A percentile compares a stretch with the other conserved stretches of the same genome.
Conservation (phyloP, 1,140 invertebrate genomes). For the Drosophila ogumai region DNA sequence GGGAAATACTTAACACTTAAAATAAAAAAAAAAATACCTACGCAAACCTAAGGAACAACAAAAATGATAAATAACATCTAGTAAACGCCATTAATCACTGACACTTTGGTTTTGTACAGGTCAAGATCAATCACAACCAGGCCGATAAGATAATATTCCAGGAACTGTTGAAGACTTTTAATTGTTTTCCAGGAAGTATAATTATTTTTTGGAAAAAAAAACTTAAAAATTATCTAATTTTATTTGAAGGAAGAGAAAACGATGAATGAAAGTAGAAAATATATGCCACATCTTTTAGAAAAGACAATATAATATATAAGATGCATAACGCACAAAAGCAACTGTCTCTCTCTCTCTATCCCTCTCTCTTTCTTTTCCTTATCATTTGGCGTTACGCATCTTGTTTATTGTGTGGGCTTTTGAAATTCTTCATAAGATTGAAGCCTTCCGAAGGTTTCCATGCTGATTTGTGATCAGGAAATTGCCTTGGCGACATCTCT, state of each 20-base stretch:
- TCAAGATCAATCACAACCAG: slow-evolving; percentile 16
- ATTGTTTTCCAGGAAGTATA: slow-evolving; percentile 10
- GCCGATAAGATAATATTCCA: slow-evolving; percentile 25
- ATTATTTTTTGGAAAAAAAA: not conserved
- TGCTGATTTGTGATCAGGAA: slow-evolving; percentile 13
- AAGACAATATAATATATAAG: not conserved
- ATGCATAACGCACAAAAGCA: not conserved
- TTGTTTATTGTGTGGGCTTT: not conserved
- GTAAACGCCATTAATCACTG: slow-evolving; percentile 2
- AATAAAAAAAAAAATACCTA: not conserved
- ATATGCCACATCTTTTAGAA: not conserved
- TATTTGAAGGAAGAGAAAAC: not conserved
- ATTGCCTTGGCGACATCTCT: slow-evolving; percentile 11
- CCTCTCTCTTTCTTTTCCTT: no score
- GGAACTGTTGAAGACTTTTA: slow-evolving; percentile 2
- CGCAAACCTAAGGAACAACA: not conserved
- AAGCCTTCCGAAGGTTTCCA: not conserved
- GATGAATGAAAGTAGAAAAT: slow-evolving; percentile 16
- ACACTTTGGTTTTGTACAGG: slow-evolving; percentile 12
- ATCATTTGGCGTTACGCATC: not conserved
- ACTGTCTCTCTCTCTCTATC: not conserved
- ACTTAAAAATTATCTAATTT: not conserved
- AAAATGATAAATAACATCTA: not conserved
- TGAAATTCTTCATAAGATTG: not conserved
- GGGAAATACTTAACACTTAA: not conserved